phyloP scores from a whole-genome alignment of 2,113 vertebrate species.

The Catharus bicknelli region DNA sequence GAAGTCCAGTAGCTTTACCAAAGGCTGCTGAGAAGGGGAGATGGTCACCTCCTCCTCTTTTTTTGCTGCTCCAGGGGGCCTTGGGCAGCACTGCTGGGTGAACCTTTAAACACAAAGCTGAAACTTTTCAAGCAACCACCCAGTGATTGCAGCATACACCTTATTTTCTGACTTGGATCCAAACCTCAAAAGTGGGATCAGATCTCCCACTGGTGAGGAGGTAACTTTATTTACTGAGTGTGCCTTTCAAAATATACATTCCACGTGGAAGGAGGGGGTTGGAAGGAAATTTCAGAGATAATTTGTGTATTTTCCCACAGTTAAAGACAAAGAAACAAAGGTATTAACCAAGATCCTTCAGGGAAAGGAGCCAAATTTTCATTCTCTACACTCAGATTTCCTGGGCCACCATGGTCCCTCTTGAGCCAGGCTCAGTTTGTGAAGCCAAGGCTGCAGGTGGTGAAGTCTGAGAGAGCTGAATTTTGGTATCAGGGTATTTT shows the following conservation, averaged over 20 bases:
- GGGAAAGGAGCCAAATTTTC: not conserved
- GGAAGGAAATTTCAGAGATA: not conserved
- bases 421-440: not conserved
- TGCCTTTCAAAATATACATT: not conserved
- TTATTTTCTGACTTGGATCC: not conserved
- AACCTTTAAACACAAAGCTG: not conserved
- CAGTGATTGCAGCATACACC: fast-evolving
- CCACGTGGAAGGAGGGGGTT: fast-evolving
- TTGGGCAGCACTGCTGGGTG: not conserved
- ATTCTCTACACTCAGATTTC: not conserved
- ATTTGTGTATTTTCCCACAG: not conserved
- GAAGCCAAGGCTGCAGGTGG: not conserved
- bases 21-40: not conserved
- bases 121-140: not conserved
- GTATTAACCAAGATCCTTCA: not conserved
- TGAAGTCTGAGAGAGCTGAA: not conserved
- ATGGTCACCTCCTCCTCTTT: not conserved
- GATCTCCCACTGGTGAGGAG: not conserved
- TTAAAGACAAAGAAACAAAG: not conserved
- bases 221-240: not conserved
- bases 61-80: not conserved
- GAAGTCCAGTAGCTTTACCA: not conserved
- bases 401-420: not conserved
- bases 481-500: not conserved
- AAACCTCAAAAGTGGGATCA: not conserved